Percentiles rank a stretch among this genome's conserved stretches.
Evolutionary conservation across 2,888 invertebrate genomes (phyloP).

Genomic region (Kuschelorhynchus macadamiae): DNA sequence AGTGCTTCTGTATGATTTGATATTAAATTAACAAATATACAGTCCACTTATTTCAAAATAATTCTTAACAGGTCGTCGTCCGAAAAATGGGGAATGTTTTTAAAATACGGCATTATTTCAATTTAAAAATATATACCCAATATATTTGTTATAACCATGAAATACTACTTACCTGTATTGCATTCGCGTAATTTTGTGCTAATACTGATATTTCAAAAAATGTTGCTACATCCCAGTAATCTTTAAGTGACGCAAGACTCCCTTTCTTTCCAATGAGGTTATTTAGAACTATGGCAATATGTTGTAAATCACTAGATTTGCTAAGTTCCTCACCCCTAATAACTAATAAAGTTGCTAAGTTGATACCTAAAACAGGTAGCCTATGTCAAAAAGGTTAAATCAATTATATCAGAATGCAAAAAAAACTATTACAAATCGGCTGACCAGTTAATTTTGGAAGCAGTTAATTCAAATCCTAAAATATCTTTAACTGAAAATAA

Average conservation of each 20-base stretch:
- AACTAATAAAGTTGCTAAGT: conserved; percentile 95
- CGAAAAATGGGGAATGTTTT: too few relatives aligned
- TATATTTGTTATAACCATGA: too few relatives aligned
- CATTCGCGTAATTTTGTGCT: conserved; percentile 96
- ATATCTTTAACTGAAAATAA: too few relatives aligned
- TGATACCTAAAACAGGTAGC: conserved; percentile 77
- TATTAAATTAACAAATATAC: too few relatives aligned
- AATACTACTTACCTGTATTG: conserved; percentile 96
- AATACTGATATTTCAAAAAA: conserved; percentile 98
- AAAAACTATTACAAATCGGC: too few relatives aligned
- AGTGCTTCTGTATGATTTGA: too few relatives aligned
- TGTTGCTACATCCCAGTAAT: conserved; percentile 99
- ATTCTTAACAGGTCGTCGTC: too few relatives aligned
- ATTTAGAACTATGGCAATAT: conserved; percentile 95
- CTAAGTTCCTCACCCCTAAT: conserved; percentile 97
- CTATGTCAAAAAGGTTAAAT: neutral
- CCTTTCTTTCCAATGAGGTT: conserved; percentile 98
- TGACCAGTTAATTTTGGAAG: too few relatives aligned
- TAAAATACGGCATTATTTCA: too few relatives aligned
- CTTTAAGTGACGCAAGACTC: conserved; percentile 89
- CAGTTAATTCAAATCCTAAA: too few relatives aligned
- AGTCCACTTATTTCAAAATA: too few relatives aligned
- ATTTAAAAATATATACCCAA: too few relatives aligned
- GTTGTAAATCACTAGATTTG: conserved; percentile 90
- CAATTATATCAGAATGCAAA: neutral